Evolutionary conservation across 2,113 vertebrate genomes (phyloP), one percentile per base, ranked within the genome.

Genomic region (Puma concolor): DNA sequence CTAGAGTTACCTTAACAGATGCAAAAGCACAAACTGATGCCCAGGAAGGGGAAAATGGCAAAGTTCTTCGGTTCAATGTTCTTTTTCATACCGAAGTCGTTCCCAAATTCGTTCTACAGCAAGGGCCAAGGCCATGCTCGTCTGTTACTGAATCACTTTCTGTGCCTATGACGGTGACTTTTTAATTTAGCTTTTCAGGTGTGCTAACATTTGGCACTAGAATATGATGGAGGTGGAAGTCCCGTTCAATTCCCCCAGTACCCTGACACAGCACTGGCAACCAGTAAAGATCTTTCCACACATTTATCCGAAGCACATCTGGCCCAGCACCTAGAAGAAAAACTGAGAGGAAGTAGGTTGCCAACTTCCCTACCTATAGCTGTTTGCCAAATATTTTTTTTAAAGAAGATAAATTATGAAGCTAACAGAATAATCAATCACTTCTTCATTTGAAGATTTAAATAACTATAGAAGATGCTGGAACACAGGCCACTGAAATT

Each of bases 231-330:
- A 13, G 57, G n/a, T 41, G 4, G 19, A 64, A 82, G 44, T 4
- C 4, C 60, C 3, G 0, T 38, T 72, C 12, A 5, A 3, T 7
- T 92, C 29, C 36, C 48, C 50, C 2, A 0, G 13, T 1, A 7
- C 11, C 50, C 54, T 36, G 19, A 50, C 63, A 14, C 0, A 25
- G 19, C 13, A 1, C 15, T n/a, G 27, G n/a, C 64, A 27, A 29
- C 33, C 36, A 12, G 71, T 1, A 31, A 79, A 7, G 79, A n/a
- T 38, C 15, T 17, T 10, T 48, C 74, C 63, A 23, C 2, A 23
- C 5, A 25, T 36, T 36, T 48, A 11, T 16, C n/a, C 41, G 3
- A 36, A 87, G 33, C 57, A 38, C 36, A 44, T 44, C 74, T 44
- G 60, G 29, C 17, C 66, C 31, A 1, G 14, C 50, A 48, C 50